A percentile compares a stretch with the other conserved stretches of the same genome.
These are phyloP conservation scores for Acipenser oxyrinchus DNA, from an alignment of 2,797 vertebrate species.

Conservation along the genomic window DNA sequence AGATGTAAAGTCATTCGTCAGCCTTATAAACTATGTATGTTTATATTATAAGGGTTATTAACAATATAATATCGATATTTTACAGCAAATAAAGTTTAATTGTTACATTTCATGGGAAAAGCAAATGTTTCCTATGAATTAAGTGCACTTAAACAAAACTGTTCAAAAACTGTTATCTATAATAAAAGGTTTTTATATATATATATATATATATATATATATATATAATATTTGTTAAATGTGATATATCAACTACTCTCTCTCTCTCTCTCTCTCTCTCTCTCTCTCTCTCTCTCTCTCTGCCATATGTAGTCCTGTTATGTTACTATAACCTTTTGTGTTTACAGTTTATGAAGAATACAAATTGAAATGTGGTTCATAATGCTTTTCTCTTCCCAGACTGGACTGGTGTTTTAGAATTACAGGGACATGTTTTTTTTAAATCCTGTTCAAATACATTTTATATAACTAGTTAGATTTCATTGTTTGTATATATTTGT, in stretches of 20 bases:
- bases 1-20: too few species aligned
- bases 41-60: too few species aligned
- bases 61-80: too few species aligned
- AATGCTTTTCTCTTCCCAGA: background rate
- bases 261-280: background rate
- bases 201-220: too few species aligned
- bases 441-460: constrained; percentile 20
- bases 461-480: constrained; percentile 43
- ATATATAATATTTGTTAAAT: background rate
- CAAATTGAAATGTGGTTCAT: too few species aligned
- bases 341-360: constrained; percentile 21
- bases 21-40: too few species aligned
- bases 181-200: too few species aligned
- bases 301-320: constrained; percentile 8
- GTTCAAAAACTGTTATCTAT: background rate
- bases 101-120: too few species aligned
- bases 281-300: constrained; percentile 7
- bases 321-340: background rate
- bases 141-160: too few species aligned
- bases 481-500: constrained; percentile 62
- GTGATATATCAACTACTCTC: background rate
- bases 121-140: too few species aligned
- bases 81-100: too few species aligned
- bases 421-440: constrained; percentile 20
- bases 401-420: constrained; percentile 12